Evolutionary conservation across 2,113 vertebrate species (phyloP).

Genomic region (Nanorana parkeri): DNA sequence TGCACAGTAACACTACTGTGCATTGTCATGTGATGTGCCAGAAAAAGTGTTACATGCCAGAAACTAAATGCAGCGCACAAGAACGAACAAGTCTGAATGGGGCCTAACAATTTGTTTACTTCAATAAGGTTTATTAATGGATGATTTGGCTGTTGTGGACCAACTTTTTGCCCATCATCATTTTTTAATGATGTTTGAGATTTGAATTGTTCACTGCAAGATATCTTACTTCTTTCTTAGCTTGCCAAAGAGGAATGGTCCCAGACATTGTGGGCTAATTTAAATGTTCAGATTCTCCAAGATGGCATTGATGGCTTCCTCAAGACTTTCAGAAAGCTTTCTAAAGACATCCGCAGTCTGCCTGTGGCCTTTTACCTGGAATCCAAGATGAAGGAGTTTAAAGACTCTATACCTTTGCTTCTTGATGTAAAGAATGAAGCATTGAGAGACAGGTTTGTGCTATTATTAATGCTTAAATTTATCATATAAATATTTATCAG

Average conservation of each 20-base stretch:
- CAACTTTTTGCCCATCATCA: too few species aligned
- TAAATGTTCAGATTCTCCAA: constrained; percentile 87
- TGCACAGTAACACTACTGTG: too few species aligned
- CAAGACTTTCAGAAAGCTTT: constrained; percentile 79
- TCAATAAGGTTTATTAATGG: too few species aligned
- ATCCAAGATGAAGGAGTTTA: constrained; percentile 88
- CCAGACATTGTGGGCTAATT: constrained; percentile 89
- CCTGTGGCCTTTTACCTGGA: constrained; percentile 82
- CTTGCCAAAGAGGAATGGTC: constrained; percentile 90
- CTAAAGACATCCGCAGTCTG: constrained; percentile 77
- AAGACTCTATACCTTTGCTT: constrained; percentile 87
- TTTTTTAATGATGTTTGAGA: too few species aligned
- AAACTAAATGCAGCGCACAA: too few species aligned
- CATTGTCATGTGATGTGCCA: too few species aligned
- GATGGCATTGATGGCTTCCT: constrained; percentile 86
- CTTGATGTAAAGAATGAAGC: constrained; percentile 94
- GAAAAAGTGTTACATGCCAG: too few species aligned
- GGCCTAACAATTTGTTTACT: too few species aligned
- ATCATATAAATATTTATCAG: too few species aligned
- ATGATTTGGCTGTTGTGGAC: too few species aligned
- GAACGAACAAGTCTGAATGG: too few species aligned
- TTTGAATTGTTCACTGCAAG: neutral
- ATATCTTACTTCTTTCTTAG: constrained; percentile 66
- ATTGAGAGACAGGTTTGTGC: constrained; percentile 87
- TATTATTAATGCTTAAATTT: neutral